Evolutionary conservation across 92 coral and sea anemone genomes (phyloP), one percentile per base, ranked within the genome.

Genomic region (Nematostella vectensis): DNA sequence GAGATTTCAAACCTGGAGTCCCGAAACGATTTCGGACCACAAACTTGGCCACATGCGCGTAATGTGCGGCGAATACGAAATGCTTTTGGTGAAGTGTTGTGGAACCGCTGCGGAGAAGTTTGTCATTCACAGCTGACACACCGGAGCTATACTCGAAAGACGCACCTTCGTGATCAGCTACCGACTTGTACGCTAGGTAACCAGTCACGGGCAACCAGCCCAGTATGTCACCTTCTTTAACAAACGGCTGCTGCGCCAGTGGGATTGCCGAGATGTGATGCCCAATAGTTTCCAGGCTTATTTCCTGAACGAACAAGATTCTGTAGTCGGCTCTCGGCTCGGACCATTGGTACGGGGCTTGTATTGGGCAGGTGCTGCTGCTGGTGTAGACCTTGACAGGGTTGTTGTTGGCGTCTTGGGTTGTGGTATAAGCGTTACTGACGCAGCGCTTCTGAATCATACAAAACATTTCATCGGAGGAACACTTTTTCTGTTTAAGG

Each of bases 161-260:
- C 4, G 59, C 58, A 0, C 84, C 76, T 27, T 66, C 55, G 4
- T 62, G 76, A 0, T 40, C 67, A 23, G 75, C 30, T 18, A 80
- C 53, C 4, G 26, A 44, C 11, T 59, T 61, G 62, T 59, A 89
- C 8, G 84, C 83, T 4, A 89, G 82, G 19, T 62, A 65, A 8
- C 83, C 97, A 2, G 93, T 84, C 3, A 61, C 82, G 6, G 88
- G 72, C 1, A 68, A 65, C 83, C 89, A 79, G 2, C 95, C 97
- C 8, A 89, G 61, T 1, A 85, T 76, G 57, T 86, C 97, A 0
- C 88, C 81, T 31, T 71, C 39, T 17, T 50, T 18, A 11, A 89
- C 83, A 0, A 36, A 17, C 11, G 74, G 59, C 27, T 70, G 87
- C 9, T 86, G 60, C 1, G 54, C 53, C 13, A 48, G 45, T 18